Evolutionary conservation across 2,797 vertebrate genomes (phyloP).

Genomic region (Hybognathus amarus): DNA sequence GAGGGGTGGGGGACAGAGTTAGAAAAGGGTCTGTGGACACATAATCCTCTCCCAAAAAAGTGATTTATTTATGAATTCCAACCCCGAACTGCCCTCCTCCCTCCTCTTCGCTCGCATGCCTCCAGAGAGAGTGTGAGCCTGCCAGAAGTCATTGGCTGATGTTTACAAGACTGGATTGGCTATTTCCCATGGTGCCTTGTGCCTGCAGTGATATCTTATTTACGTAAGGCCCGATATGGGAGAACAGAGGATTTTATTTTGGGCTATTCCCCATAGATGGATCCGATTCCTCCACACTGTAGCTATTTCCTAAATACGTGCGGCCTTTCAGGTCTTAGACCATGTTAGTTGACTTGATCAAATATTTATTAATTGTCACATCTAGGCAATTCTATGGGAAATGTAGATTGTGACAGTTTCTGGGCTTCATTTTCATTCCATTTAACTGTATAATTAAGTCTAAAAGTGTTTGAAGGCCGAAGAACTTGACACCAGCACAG

Average conservation of each 20-base stretch:
- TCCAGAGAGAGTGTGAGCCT: slow-evolving; percentile 73
- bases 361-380: slow-evolving; percentile 59
- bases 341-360: slow-evolving; percentile 51
- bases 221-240: slow-evolving; percentile 84
- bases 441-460: slow-evolving; percentile 32
- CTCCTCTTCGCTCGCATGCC: slow-evolving; percentile 44
- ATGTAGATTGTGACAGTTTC: slow-evolving; percentile 21
- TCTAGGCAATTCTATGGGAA: slow-evolving; percentile 26
- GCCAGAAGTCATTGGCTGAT: slow-evolving; percentile 84
- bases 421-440: slow-evolving; percentile 38
- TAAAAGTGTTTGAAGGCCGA: slow-evolving; percentile 2
- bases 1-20: slow-evolving; percentile 59
- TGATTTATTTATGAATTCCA: slow-evolving; percentile 87
- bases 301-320: slow-evolving; percentile 82
- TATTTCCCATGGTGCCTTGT: slow-evolving; percentile 83
- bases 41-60: slow-evolving; percentile 82
- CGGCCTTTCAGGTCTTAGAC: slow-evolving; percentile 72
- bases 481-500: neutral
- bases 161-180: slow-evolving; percentile 84
- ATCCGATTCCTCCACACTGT: slow-evolving; percentile 76
- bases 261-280: slow-evolving; percentile 84
- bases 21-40: slow-evolving; percentile 74
- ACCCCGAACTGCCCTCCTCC: slow-evolving; percentile 73
- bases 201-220: slow-evolving; percentile 85
- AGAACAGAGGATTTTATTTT: slow-evolving; percentile 87